Evolutionary conservation across 1,140 invertebrate genomes (phyloP), one percentile per base, ranked within the genome.

Genomic region (Platorchestia sp.): DNA sequence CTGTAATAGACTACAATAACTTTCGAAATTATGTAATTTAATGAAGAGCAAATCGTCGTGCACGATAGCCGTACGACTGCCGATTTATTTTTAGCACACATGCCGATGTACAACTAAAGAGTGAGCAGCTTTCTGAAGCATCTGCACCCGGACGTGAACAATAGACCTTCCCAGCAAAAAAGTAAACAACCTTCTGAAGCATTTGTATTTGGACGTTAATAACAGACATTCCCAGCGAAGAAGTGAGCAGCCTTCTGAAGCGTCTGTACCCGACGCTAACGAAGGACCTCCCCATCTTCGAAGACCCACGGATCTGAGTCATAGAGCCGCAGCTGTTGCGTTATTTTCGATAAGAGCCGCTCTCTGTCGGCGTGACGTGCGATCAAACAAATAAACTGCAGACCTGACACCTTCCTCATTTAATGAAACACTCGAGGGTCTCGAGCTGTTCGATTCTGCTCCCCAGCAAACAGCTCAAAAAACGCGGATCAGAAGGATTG

Each of bases 341-440:
- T 75, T 75, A 75, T 75, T 75, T 75, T 75, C 14, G 59, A 75
- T 75, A 27, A 75, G 59, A 75, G 59, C 59, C 27, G 59, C 59
- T 10, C 59, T 3, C 59, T 75, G 59, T 27, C 36, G 59, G 59
- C 36, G 87, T 44, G 45, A 93, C 91, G 91, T 45, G 40, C 91
- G 91, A 93, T 93, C 91, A 93, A 93, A 47, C 91, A 93, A 93
- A 93, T 93, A 93, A 93, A 93, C 91, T 93, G 43, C 44, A 42
- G 43, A 45, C 91, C 45, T 93, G 91, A 93, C 91, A 93, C 91
- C 45, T 93, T 47, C 91, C 45, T 93, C 91, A 93, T 93, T 93
- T 93, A 93, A 93, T 93, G 91, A 93, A 93, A 93, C 91, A 93
- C 91, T 93, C 91, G 91, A 93, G 91, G 41, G 43, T 27, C 91